Base-by-base conservation (phyloP, 2,797 vertebrate genomes). In the Etheostoma nigrum region DNA sequence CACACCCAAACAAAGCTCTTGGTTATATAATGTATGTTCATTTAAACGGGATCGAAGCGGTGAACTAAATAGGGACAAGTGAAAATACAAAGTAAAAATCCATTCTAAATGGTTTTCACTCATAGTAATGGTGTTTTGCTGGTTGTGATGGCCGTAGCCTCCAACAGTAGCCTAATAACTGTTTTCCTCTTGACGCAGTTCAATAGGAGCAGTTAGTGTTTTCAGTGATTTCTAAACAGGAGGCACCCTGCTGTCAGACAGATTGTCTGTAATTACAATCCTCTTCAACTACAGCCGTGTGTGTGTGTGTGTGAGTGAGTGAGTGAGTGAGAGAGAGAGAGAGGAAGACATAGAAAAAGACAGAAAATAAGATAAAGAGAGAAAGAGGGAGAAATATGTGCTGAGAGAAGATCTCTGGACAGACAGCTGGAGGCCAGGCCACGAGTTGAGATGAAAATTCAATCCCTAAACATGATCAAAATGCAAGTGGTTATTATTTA, bases 211-310 rank as follows among this genome's bases (percentile, higher is more conserved):
- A 75, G 83, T 67, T 74, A 52, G 72, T 67, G 72, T 70, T 84
- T 78, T 69, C 48, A 13, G 74, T 71, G 70, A 16, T 83, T 84
- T 84, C 36, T 40, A 47, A 62, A 69, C 64, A 62, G 58, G 58
- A 67, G 67, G 61, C 71, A 1, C 40, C 82, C 69, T 73, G 72
- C 82, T 79, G 84, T 64, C 62, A 57, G n/a, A 84, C 44, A 79
- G 81, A 79, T 40, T 88, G 81, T 42, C 77, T 72, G 30, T 79
- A 71, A 80, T 82, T 74, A 78, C 67, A 85, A 78, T 76, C 79
- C 79, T 33, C 67, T 58, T 19, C 5, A 10, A 14, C 33, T 53
- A n/a, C 13, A 69, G 55, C 23, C 2, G 1, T 13, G 23, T 14
- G 60, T 69, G 63, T 69, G 63, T 53, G 49, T 40, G 44, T 61